Evolutionary conservation across 2,113 vertebrate genomes (phyloP).

Genomic region (Lota lota): DNA sequence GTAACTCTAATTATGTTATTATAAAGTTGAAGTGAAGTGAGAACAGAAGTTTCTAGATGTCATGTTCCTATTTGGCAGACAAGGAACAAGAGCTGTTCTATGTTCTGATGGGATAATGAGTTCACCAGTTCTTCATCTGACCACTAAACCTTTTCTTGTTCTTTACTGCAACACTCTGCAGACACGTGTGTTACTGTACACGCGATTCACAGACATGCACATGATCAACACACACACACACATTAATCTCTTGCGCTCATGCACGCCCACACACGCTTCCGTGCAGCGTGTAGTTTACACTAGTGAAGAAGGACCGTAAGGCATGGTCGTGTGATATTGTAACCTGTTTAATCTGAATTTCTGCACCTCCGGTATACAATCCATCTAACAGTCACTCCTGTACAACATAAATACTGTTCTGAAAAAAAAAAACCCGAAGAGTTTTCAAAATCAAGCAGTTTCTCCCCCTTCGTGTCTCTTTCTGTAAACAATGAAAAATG

Average conservation of each 20-base stretch:
- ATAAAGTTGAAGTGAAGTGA: too few species aligned
- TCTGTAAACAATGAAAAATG: conserved; percentile 77
- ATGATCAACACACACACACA: conserved; percentile 2
- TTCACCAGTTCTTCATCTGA: conserved; percentile 2
- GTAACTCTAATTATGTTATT: too few species aligned
- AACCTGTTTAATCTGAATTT: conserved; percentile 74
- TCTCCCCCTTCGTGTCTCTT: conserved; percentile 58
- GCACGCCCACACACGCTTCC: conserved; percentile 6
- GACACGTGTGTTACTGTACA: conserved; percentile 14
- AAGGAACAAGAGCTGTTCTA: neutral
- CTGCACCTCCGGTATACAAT: conserved; percentile 56
- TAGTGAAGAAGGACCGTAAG: conserved; percentile 80
- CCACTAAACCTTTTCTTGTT: neutral
- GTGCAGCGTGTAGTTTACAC: neutral
- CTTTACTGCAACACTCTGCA: conserved; percentile 11
- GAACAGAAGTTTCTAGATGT: neutral
- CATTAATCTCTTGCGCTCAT: neutral
- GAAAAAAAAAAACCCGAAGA: conserved; percentile 42
- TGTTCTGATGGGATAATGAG: conserved; percentile 1
- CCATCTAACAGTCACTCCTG: conserved; percentile 87
- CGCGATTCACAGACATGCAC: neutral
- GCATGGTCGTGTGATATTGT: conserved; percentile 89
- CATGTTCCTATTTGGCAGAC: neutral
- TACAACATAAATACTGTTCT: conserved; percentile 98
- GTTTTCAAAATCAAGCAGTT: conserved; percentile 71